A percentile compares a stretch with the other conserved stretches of the same genome.
phyloP scores from a whole-genome alignment of 2,797 vertebrate genomes.

The Anguilla marmorata region DNA sequence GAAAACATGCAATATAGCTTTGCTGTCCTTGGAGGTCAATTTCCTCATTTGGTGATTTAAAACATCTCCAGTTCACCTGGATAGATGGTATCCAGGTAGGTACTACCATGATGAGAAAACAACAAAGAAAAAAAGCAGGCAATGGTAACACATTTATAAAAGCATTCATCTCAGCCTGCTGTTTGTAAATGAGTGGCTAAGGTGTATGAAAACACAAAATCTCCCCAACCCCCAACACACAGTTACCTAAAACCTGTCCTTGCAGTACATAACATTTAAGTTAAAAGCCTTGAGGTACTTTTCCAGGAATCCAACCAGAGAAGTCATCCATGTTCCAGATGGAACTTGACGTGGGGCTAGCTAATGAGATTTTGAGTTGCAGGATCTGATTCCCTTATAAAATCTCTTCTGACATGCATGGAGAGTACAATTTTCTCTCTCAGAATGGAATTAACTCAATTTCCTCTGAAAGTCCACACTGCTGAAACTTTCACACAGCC shows the following conservation, averaged over 20 bases:
- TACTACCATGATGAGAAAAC: neutral
- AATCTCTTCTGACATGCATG: conserved; percentile 20
- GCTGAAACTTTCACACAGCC: conserved; percentile 16
- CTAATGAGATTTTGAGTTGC: conserved; percentile 29
- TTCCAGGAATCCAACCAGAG: conserved; percentile 2
- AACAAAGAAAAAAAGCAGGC: neutral
- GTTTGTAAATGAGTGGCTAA: neutral
- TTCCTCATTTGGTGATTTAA: neutral
- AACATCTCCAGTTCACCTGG: neutral
- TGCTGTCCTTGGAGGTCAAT: neutral
- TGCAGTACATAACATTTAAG: neutral
- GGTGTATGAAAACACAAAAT: neutral
- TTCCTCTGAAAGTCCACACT: conserved; percentile 16
- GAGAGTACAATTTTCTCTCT: neutral
- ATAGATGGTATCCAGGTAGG: neutral
- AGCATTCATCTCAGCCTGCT: neutral
- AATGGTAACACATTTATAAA: neutral
- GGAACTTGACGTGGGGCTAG: neutral
- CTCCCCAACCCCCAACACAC: neutral
- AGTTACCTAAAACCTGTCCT: neutral
- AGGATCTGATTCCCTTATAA: conserved; percentile 20
- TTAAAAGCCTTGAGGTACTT: neutral
- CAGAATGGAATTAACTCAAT: conserved; percentile 26
- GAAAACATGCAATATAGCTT: neutral
- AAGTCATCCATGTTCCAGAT: conserved; percentile 14